A percentile compares a stretch with the other conserved stretches of the same genome.
These are phyloP conservation scores for Sogatella furcifera DNA, from an alignment of 1,140 invertebrate species.

Conservation along the genomic window DNA sequence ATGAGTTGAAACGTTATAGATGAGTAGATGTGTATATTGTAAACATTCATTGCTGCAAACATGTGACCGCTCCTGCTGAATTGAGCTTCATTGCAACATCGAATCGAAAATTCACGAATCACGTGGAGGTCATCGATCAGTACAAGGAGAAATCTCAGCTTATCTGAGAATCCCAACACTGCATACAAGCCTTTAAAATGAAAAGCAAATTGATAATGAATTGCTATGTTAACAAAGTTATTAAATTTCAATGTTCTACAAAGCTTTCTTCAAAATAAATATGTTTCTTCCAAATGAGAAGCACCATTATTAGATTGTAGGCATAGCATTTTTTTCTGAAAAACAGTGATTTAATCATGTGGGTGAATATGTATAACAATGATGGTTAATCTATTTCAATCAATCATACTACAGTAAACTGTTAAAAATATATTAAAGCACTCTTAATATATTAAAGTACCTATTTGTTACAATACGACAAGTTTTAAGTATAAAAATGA, in stretches of 20 bases:
- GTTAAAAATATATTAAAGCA: too few species aligned
- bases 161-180: constrained; percentile 82
- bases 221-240: not conserved
- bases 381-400: too few species aligned
- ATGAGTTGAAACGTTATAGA: constrained; percentile 59
- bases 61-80: constrained; percentile 74
- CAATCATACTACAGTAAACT: too few species aligned
- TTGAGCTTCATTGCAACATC: constrained; percentile 52
- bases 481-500: too few species aligned
- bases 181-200: constrained; percentile 58
- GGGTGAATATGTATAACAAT: too few species aligned
- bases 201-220: not conserved
- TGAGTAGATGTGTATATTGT: constrained; percentile 67
- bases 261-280: not conserved
- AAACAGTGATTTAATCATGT: too few species aligned
- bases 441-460: too few species aligned
- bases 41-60: constrained; percentile 68
- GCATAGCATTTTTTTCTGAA: too few species aligned
- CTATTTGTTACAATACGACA: too few species aligned
- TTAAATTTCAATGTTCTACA: too few species aligned
- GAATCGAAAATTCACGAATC: constrained; percentile 61
- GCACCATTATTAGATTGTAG: not conserved
- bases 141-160: constrained; percentile 73
- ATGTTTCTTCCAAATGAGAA: not conserved
- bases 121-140: constrained; percentile 76